These are phyloP conservation scores for Pyrrhia umbra DNA, from an alignment of 2,888 invertebrate genomes.

Conservation along the genomic window DNA sequence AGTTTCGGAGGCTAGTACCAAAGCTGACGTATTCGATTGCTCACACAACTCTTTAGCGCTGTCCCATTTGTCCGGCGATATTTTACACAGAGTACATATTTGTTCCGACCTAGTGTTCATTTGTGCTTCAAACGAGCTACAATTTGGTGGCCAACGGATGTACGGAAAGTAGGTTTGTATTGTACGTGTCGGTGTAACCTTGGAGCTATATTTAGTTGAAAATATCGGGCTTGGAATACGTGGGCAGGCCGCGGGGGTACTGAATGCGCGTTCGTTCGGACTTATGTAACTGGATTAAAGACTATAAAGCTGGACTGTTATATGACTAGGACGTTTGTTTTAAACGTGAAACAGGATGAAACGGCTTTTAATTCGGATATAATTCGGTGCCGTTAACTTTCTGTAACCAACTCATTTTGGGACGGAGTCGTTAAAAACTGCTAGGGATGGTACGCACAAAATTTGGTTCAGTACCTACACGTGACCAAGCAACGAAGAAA, in stretches of 20 bases:
- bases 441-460: no score
- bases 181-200: slow-evolving; percentile 45
- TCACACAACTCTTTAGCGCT: slow-evolving; percentile 19
- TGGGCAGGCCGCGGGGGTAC: slow-evolving; percentile 34
- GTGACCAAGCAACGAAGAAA: not conserved
- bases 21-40: slow-evolving; percentile 11
- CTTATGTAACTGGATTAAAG: slow-evolving; percentile 51
- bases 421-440: not conserved
- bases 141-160: slow-evolving; percentile 41
- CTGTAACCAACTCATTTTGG: not conserved
- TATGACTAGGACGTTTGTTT: slow-evolving; percentile 7
- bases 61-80: slow-evolving; percentile 17
- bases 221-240: slow-evolving; percentile 49
- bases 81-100: slow-evolving; percentile 27
- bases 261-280: slow-evolving; percentile 23
- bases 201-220: slow-evolving; percentile 56
- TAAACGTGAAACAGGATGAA: slow-evolving; percentile 7
- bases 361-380: not conserved
- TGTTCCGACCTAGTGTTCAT: slow-evolving; percentile 47
- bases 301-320: slow-evolving; percentile 13
- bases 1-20: slow-evolving; percentile 9
- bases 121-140: slow-evolving; percentile 49
- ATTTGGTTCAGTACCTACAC: not conserved
- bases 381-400: not conserved
- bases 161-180: slow-evolving; percentile 33